A percentile compares a stretch with the other conserved stretches of the same genome.
Evolutionary conservation across 2,113 vertebrate genomes (phyloP).

Genomic region (Osmerus mordax): DNA sequence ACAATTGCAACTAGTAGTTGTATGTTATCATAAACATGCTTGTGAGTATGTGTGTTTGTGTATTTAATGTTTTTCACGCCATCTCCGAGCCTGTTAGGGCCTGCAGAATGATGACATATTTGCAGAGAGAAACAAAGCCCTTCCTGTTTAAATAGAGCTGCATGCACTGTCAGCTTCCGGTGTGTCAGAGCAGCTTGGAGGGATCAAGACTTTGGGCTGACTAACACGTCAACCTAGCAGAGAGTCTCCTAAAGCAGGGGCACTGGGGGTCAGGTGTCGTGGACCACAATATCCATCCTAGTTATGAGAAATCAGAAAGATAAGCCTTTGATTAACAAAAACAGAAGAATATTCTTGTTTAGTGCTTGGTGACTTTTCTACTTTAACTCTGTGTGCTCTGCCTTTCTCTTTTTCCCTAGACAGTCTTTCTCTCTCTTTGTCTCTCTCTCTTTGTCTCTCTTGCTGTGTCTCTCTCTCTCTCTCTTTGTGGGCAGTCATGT

Average conservation of each 20-base stretch:
- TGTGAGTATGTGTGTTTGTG: neutral
- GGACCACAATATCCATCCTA: neutral
- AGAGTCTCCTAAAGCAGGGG: neutral
- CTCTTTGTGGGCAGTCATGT: no score
- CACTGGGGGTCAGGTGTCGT: neutral
- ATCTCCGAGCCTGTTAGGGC: slow-evolving; percentile 9
- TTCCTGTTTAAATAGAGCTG: slow-evolving; percentile 47
- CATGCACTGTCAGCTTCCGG: slow-evolving; percentile 42
- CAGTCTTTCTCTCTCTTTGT: neutral
- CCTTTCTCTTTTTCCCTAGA: neutral
- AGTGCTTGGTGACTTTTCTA: neutral
- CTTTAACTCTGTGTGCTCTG: neutral
- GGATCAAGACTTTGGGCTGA: slow-evolving; percentile 20
- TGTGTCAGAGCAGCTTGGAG: slow-evolving; percentile 17
- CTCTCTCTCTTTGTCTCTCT: neutral
- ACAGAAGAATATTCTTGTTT: neutral
- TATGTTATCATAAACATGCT: neutral
- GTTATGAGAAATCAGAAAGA: no score
- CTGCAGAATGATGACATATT: slow-evolving; percentile 46
- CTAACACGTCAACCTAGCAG: neutral
- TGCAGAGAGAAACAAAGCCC: slow-evolving; percentile 39
- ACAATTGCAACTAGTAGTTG: neutral
- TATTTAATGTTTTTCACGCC: neutral
- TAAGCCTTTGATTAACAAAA: no score
- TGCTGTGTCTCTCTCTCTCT: neutral